Evolutionary conservation across 2,888 invertebrate genomes (phyloP).

Genomic region (Temnothorax unifasciatus): DNA sequence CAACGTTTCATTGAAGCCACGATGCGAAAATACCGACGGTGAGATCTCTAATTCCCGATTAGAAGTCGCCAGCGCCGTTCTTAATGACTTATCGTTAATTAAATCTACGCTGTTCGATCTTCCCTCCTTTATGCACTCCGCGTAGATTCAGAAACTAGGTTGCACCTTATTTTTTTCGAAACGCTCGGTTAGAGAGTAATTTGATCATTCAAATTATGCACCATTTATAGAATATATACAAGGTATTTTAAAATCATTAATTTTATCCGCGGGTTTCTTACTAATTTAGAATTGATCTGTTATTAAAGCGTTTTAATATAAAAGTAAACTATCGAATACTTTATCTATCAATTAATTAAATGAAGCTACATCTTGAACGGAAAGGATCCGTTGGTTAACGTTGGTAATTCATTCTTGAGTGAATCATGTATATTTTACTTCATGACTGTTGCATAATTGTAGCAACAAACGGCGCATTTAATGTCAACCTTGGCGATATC

Average conservation of each 20-base stretch:
- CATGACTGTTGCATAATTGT: conserved; percentile 59
- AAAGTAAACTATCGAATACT: neutral
- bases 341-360: neutral
- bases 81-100: conserved; percentile 77
- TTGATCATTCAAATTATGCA: neutral
- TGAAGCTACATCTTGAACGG: neutral
- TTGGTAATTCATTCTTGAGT: neutral
- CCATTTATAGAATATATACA: conserved; percentile 1
- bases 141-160: conserved; percentile 13
- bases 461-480: conserved; percentile 32
- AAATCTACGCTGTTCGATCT: conserved; percentile 68
- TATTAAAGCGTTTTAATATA: neutral
- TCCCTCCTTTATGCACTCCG: conserved; percentile 6
- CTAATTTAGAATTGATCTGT: neutral
- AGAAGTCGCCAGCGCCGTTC: conserved; percentile 56
- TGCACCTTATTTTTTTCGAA: conserved; percentile 32
- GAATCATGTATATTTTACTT: conserved; percentile 54
- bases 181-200: neutral
- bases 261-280: conserved; percentile 1
- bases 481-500: conserved; percentile 21
- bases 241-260: neutral
- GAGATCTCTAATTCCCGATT: conserved; percentile 50
- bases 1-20: conserved; percentile 55
- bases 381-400: neutral
- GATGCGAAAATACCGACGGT: conserved; percentile 56